Evolutionary conservation across 23 tunicate species (phyloP).

Genomic region (Styela clava): DNA sequence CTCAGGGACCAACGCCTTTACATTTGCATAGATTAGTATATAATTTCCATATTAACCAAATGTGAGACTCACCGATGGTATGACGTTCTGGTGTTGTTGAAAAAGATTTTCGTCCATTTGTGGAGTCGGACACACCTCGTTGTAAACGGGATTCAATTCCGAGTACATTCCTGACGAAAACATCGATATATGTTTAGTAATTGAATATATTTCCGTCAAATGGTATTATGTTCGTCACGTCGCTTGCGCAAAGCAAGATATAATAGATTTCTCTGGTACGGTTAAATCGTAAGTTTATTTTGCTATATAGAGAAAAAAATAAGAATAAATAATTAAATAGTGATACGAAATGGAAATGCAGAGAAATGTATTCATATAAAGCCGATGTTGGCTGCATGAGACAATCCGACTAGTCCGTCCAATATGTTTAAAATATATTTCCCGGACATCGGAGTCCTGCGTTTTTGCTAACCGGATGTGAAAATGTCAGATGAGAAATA

Average conservation of each 20-base stretch:
- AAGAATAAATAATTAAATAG: no score
- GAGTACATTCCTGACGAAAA: conserved; percentile 72
- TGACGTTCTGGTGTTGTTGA: conserved; percentile 45
- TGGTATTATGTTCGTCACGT: not conserved
- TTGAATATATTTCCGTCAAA: not conserved
- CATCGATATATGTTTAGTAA: conserved; percentile 14
- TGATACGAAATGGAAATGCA: no score
- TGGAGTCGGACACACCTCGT: conserved; percentile 51
- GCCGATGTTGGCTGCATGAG: no score
- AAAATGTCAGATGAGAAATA: not conserved
- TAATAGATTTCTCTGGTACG: not conserved
- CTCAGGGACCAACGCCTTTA: no score
- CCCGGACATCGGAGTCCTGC: not conserved
- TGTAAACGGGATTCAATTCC: conserved; percentile 67
- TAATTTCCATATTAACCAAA: not conserved
- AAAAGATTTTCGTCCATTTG: conserved; percentile 39
- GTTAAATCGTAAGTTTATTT: not conserved
- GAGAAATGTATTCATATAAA: no score
- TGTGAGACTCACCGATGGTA: not conserved
- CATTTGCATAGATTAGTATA: no score
- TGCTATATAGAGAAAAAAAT: no score
- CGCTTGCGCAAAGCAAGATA: not conserved
- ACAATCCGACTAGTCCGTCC: no score
- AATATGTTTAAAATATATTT: not conserved
- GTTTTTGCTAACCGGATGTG: not conserved